These are phyloP conservation scores for Leucoraja erinaceus DNA, from an alignment of 2,113 vertebrate genomes.

Conservation along the genomic window DNA sequence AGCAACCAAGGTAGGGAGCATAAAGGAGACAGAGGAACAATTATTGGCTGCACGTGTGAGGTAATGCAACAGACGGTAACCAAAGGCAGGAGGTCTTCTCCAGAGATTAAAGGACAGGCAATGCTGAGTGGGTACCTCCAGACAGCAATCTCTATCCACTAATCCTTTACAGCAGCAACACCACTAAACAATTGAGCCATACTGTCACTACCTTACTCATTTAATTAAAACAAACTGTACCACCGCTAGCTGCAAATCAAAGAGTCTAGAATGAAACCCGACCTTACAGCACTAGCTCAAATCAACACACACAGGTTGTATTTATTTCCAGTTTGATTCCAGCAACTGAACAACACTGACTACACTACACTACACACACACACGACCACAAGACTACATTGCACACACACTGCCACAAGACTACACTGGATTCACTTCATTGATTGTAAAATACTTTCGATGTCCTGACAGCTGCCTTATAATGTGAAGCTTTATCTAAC, in stretches of 20 bases:
- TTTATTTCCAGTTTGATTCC: no score
- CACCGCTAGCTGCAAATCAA: not conserved
- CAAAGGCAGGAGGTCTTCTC: conserved; percentile 45
- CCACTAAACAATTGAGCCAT: no score
- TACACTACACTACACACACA: no score
- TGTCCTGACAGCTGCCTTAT: no score
- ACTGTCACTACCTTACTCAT: no score
- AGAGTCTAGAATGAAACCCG: not conserved
- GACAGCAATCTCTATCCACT: not conserved
- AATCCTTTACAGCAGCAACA: not conserved
- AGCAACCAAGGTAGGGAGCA: conserved; percentile 16
- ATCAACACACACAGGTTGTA: not conserved
- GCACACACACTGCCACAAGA: no score
- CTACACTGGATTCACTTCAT: no score
- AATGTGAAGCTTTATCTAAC: not conserved
- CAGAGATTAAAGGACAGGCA: conserved; percentile 45
- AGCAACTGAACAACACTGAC: no score
- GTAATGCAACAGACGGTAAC: conserved; percentile 47
- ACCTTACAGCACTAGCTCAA: not conserved
- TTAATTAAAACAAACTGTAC: not conserved
- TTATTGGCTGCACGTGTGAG: conserved; percentile 48
- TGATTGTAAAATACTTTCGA: no score
- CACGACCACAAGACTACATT: no score
- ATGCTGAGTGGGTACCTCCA: conserved; percentile 51
- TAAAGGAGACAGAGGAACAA: conserved; percentile 43